Percentiles rank a stretch among this genome's conserved stretches.
Evolutionary conservation across 2,888 invertebrate genomes (phyloP).

Genomic region (Netelia fuscicornis): DNA sequence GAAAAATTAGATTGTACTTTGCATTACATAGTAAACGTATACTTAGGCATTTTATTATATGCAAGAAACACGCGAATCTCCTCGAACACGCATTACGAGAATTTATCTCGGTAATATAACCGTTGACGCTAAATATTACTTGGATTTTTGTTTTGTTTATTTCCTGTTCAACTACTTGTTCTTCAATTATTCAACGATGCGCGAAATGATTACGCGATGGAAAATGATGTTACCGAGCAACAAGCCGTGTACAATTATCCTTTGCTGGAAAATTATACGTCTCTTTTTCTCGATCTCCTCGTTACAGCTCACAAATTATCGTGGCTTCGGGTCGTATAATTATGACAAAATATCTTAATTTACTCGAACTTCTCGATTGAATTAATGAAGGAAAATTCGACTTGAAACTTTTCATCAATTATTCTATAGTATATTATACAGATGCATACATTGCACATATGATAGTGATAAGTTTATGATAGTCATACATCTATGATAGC

Average conservation of each 20-base stretch:
- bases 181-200: constrained; percentile 20
- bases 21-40: background rate
- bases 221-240: constrained; percentile 20
- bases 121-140: background rate
- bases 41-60: background rate
- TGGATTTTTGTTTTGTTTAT: background rate
- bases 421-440: too few relatives aligned
- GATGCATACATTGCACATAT: too few relatives aligned
- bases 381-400: too few relatives aligned
- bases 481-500: too few relatives aligned
- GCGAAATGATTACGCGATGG: constrained; percentile 17
- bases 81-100: too few relatives aligned
- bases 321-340: constrained; percentile 19
- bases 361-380: too few relatives aligned
- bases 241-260: constrained; percentile 32
- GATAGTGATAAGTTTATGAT: too few relatives aligned
- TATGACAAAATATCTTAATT: constrained; percentile 17
- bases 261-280: constrained; percentile 35
- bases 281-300: constrained; percentile 73
- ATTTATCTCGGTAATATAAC: background rate
- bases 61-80: background rate
- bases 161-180: constrained; percentile 12
- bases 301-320: constrained; percentile 21
- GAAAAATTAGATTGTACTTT: background rate
- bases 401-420: too few relatives aligned